phyloP scores from a whole-genome alignment of 2,888 invertebrate species.

The Volucella inflata region DNA sequence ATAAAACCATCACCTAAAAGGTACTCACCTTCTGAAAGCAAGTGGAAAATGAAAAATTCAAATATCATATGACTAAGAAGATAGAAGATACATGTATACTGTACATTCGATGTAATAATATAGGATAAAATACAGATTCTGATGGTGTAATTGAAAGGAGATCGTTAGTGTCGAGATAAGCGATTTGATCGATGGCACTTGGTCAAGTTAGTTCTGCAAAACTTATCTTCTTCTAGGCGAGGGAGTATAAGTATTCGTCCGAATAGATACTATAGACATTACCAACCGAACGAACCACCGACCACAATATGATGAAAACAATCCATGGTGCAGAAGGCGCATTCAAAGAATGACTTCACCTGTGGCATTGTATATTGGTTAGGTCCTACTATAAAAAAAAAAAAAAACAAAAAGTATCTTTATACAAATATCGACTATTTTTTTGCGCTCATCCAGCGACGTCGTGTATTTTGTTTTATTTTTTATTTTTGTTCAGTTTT shows the following conservation, averaged over 20 bases:
- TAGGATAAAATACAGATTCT: conserved; percentile 48
- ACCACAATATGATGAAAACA: conserved; percentile 36
- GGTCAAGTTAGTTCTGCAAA: conserved; percentile 54
- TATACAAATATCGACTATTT: conserved; percentile 1
- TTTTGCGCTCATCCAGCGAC: conserved; percentile 29
- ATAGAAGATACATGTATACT: conserved; percentile 2
- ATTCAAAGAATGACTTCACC: conserved; percentile 34
- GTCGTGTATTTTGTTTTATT: conserved; percentile 34
- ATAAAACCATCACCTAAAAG: conserved; percentile 28
- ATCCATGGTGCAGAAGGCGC: conserved; percentile 29
- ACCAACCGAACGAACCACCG: not conserved
- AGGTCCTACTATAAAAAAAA: conserved; percentile 34
- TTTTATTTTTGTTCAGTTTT: not conserved
- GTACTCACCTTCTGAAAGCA: conserved; percentile 15
- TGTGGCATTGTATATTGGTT: conserved; percentile 37
- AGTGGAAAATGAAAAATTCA: conserved; percentile 15
- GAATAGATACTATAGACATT: conserved; percentile 1
- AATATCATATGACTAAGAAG: conserved; percentile 39
- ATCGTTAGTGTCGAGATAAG: conserved; percentile 74
- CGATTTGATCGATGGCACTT: conserved; percentile 74
- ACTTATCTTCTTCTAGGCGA: conserved; percentile 18
- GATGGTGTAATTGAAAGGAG: conserved; percentile 74
- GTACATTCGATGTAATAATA: conserved; percentile 45
- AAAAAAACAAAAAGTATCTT: conserved; percentile 31
- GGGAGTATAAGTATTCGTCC: conserved; percentile 44